Evolutionary conservation across 1,140 invertebrate genomes (phyloP), one percentile per base, ranked within the genome.

Genomic region (Ectropis grisescens): DNA sequence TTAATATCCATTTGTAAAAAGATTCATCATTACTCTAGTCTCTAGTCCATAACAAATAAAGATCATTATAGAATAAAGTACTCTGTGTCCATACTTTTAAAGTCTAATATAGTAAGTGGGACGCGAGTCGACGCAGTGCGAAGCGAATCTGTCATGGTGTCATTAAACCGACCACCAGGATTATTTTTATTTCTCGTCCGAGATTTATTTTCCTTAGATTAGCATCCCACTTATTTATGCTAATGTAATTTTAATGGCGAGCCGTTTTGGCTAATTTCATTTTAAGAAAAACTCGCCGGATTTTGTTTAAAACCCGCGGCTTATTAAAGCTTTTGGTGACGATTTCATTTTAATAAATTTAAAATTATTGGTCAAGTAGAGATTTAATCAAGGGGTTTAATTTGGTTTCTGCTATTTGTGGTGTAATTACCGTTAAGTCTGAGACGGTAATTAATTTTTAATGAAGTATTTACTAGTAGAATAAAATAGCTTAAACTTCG

Each of bases 201-300:
- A 71, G 70, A 78, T 80, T 80, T 78, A 76, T 80, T 80, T 62
- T 59, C 61, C 58, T 61, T 57, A 75, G 70, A 80, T 80, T 80
- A 80, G 71, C 75, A 75, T 75, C 65, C 54, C 70, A 69, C 70
- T 75, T 80, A 76, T 80, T 80, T 80, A 76, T 80, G 75, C 75
- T 80, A 80, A 80, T 80, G 75, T 80, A 74, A 80, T 80, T 80
- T 80, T 76, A 80, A 80, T 80, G 75, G 71, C 66, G 41, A 41
- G 54, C 56, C 54, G 61, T 71, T 76, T 69, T 76, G 58, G 68
- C 71, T 76, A 80, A 80, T 80, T 80, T 78, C 68, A 80, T 80
- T 75, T 76, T 49, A 47, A 35, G 54, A 65, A 75, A 72, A 75
- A 75, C 59, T 71, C 58, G 30, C 13, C 37, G 57, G 68, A 61